Conservation (phyloP, 1,140 invertebrate species). For the Pinna nobilis region DNA sequence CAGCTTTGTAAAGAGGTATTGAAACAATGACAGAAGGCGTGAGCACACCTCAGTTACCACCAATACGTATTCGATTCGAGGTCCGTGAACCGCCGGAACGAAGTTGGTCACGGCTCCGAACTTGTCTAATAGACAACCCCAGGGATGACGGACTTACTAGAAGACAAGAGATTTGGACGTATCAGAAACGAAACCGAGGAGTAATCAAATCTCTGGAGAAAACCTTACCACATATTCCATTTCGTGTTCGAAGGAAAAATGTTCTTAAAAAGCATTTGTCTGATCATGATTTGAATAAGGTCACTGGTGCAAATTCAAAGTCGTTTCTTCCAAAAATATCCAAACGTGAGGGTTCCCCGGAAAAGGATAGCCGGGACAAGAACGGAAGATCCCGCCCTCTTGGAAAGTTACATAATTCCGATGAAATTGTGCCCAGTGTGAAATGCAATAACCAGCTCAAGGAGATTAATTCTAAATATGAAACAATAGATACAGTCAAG, state of each 20-base stretch:
- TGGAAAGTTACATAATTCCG: slow-evolving; percentile 15
- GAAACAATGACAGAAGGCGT: too few relatives aligned
- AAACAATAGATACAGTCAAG: background rate
- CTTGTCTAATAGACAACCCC: slow-evolving; percentile 41
- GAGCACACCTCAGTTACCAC: slow-evolving; percentile 17
- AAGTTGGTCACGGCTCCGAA: slow-evolving; percentile 30
- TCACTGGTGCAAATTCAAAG: background rate
- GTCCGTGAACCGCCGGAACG: slow-evolving; percentile 19
- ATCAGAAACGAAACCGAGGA: slow-evolving; percentile 37
- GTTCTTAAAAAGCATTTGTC: background rate
- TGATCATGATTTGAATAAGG: slow-evolving; percentile 10
- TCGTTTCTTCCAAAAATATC: slow-evolving; percentile 33
- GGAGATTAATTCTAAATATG: background rate
- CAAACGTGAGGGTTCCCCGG: background rate
- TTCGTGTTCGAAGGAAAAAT: slow-evolving; percentile 28
- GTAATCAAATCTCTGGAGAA: slow-evolving; percentile 40
- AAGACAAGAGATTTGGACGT: slow-evolving; percentile 40
- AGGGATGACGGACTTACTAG: slow-evolving; percentile 29
- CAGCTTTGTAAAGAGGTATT: too few relatives aligned
- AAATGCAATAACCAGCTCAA: background rate
- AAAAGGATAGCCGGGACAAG: slow-evolving; percentile 2
- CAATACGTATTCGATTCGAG: slow-evolving; percentile 17
- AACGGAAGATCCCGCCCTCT: slow-evolving; percentile 20
- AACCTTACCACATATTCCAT: slow-evolving; percentile 43
- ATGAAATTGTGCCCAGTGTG: background rate